Evolutionary conservation across 2,113 vertebrate species (phyloP), one percentile per base, ranked within the genome.

Genomic region (Oryzias melastigma): DNA sequence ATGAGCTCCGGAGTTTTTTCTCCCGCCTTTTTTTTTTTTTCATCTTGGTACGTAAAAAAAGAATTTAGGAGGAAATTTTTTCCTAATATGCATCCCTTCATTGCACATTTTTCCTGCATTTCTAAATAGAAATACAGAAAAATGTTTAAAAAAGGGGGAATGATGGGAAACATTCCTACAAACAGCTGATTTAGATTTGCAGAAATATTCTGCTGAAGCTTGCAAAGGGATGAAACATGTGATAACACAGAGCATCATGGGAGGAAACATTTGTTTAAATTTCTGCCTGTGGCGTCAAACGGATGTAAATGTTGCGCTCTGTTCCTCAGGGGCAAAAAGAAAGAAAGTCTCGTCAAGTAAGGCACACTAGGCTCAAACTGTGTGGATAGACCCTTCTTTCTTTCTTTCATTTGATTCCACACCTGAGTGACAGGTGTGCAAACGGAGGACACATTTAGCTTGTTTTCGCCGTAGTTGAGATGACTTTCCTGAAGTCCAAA

Each of bases 81-180:
- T 54, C 47, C 43, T 58, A 50, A 66, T 75, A 73, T 63, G 53
- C 43, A 69, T 54, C 59, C 65, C 35, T 62, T 62, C 52, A 74
- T 62, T 66, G 62, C 58, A 44, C 50, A 52, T n/a, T 56, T 63
- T 52, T 55, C 53, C 62, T 64, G 19, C n/a, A 70, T 63, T 59
- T 60, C 75, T 85, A 83, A 83, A 89, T 88, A 88, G 81, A 78
- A 85, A 84, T 87, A 83, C 82, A 76, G 80, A 79, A 83, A 85
- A 88, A 83, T 89, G 77, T 82, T 89, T 87, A 83, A 85, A 79
- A 69, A 19, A 45, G 49, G 57, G 63, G 35, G 57, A 46, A 49
- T 46, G 56, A 48, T 29, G 54, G 58, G 61, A 62, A 53, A 62
- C 71, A 74, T 82, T 86, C 80, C 85, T 85, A 77, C 82, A 87